These are phyloP conservation scores for Halcyon malimbica DNA, from an alignment of 2,113 vertebrate genomes.

Conservation along the genomic window DNA sequence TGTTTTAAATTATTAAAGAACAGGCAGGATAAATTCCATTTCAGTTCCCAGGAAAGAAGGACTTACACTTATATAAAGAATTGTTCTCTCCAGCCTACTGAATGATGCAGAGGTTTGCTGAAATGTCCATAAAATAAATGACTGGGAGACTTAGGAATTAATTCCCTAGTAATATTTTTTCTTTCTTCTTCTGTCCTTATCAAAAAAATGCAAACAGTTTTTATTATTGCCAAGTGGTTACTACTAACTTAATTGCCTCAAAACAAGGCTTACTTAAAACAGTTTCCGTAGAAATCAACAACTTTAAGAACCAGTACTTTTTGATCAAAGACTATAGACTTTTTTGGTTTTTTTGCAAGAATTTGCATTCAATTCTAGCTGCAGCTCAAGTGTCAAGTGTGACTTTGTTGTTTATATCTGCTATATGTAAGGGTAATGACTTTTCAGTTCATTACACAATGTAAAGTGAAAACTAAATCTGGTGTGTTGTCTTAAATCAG, in stretches of 20 bases:
- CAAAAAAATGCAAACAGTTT: not conserved
- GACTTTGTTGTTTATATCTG: not conserved
- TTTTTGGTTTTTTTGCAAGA: not conserved
- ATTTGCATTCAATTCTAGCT: not conserved
- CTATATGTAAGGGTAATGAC: not conserved
- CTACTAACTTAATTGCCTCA: not conserved
- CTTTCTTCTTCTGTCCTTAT: not conserved
- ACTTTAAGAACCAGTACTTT: not conserved
- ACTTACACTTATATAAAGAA: not conserved
- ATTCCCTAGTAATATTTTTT: not conserved
- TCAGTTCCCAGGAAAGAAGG: not conserved
- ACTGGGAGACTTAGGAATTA: not conserved
- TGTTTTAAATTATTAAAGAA: constrained; percentile 32
- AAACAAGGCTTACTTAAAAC: not conserved
- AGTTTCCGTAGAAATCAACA: not conserved
- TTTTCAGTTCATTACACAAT: not conserved
- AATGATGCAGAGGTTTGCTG: not conserved
- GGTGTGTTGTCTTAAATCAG: not conserved
- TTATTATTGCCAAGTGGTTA: not conserved
- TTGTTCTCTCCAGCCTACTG: not conserved
- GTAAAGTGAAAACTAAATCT: not conserved
- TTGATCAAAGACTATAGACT: not conserved
- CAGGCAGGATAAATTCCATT: not conserved
- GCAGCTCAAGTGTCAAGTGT: not conserved
- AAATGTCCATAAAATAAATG: not conserved